These are phyloP conservation scores for Zaprionus capensis DNA, from an alignment of 1,140 invertebrate genomes.

Conservation along the genomic window DNA sequence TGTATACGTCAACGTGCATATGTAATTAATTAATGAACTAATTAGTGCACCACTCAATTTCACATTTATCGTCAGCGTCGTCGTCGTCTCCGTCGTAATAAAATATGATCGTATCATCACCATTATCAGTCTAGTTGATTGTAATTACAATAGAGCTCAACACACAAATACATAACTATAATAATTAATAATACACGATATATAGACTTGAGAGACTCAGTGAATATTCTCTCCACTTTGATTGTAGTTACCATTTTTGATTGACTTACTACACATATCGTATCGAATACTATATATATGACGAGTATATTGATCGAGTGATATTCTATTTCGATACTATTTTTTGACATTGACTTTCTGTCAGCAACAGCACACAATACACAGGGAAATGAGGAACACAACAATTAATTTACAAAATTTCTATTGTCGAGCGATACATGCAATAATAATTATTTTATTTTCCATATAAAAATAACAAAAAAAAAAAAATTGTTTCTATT, in stretches of 20 bases:
- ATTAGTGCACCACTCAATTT: constrained; percentile 1
- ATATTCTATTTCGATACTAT: constrained; percentile 19
- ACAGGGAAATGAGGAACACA: constrained; percentile 1
- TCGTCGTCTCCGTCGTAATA: not conserved
- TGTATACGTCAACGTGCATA: constrained; percentile 16
- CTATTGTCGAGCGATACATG: not conserved
- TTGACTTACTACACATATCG: constrained; percentile 26
- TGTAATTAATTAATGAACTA: constrained; percentile 14
- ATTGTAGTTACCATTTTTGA: constrained; percentile 25
- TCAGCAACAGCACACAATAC: not conserved
- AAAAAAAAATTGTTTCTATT: constrained; percentile 4
- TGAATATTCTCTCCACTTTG: constrained; percentile 13
- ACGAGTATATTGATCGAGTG: not conserved
- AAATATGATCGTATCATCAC: not conserved
- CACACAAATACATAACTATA: constrained; percentile 23
- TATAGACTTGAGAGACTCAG: constrained; percentile 23
- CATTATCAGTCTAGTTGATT: constrained; percentile 17
- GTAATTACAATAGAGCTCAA: constrained; percentile 38
- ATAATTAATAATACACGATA: constrained; percentile 19
- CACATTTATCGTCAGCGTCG: not conserved
- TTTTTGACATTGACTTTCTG: constrained; percentile 13
- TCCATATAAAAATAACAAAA: not conserved
- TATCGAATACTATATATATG: not conserved
- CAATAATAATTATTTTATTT: constrained; percentile 18
- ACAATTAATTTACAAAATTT: constrained; percentile 32